Conservation (phyloP, 2,797 vertebrate genomes). For the Manis javanica region DNA sequence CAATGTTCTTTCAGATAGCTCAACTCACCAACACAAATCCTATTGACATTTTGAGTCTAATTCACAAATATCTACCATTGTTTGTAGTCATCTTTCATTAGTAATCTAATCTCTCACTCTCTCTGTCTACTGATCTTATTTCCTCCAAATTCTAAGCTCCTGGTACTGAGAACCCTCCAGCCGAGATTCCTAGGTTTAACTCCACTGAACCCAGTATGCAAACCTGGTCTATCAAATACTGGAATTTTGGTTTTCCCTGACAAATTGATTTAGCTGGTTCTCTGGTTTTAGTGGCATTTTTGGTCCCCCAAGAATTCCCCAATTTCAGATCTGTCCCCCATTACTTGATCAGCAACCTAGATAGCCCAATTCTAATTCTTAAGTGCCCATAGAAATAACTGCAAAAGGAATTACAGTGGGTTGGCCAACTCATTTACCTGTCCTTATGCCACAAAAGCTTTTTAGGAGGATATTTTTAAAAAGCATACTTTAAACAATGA, state of each 20-base stretch:
- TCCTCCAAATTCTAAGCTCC: constrained; percentile 8
- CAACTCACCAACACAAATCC: background rate
- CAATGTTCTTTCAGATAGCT: constrained; percentile 29
- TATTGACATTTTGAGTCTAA: background rate
- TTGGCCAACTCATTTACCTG: background rate
- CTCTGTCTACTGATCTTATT: background rate
- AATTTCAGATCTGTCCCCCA: background rate
- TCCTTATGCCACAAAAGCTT: background rate
- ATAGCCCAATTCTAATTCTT: background rate
- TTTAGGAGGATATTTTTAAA: background rate
- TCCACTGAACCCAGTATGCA: background rate
- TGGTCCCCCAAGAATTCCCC: background rate
- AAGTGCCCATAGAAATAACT: background rate
- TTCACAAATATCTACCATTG: background rate
- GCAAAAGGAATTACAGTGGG: background rate
- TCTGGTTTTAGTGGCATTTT: constrained; percentile 8
- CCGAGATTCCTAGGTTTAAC: background rate
- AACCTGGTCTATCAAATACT: background rate
- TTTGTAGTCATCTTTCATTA: background rate
- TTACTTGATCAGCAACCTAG: constrained; percentile 18
- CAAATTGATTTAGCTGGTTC: background rate
- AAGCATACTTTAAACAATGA: background rate
- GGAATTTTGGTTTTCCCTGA: background rate
- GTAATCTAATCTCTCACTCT: background rate
- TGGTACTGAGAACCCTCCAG: background rate